Evolutionary conservation across 2,113 vertebrate species (phyloP), one percentile per base, ranked within the genome.

Genomic region (Eulacestoma nigropectus): DNA sequence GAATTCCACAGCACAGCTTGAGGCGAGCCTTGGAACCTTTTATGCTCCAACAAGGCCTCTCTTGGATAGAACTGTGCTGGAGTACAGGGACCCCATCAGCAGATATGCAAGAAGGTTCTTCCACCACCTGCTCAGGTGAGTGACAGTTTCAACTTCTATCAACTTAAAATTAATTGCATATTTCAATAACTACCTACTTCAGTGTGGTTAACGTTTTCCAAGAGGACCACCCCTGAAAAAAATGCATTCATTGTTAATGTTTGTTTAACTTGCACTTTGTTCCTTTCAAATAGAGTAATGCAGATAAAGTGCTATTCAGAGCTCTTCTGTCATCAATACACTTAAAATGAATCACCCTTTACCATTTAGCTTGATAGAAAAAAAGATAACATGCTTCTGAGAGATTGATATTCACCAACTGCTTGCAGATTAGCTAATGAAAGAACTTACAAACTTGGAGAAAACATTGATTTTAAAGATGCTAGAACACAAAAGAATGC

Each of bases 71-170:
- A 98, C 98, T 5, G 97, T 99, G 70, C 92, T 99, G 95, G 98
- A 99, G 97, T 99, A 99, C 96, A 98, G 98, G 93, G 98, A 99
- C 86, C 98, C 98, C 68, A 97, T 99, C 98, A 98, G 99, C 98
- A 99, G 98, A 97, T 99, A 99, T 5, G 98, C 99, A 75, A 98
- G 99, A 27, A 98, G 99, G 93, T 99, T 99, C 96, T 99, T 99
- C 97, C 99, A 99, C 97, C 99, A 99, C 97, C 98, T 99, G 83
- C 98, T 99, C 98, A 99, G 99, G 99, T 99, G 98, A 98, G 97
- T 90, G 93, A 56, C 93, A 81, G 62, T 60, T 95, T 95, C 87
- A 84, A 33, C 44, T 94, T 93, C 76, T 68, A 89, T 96, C 83
- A 62, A 74, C 74, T 89, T 96, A 69, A 97, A 87, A 95, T 92